These are phyloP conservation scores for Emydura subglobosa DNA, from an alignment of 2,113 vertebrate genomes.

Conservation along the genomic window DNA sequence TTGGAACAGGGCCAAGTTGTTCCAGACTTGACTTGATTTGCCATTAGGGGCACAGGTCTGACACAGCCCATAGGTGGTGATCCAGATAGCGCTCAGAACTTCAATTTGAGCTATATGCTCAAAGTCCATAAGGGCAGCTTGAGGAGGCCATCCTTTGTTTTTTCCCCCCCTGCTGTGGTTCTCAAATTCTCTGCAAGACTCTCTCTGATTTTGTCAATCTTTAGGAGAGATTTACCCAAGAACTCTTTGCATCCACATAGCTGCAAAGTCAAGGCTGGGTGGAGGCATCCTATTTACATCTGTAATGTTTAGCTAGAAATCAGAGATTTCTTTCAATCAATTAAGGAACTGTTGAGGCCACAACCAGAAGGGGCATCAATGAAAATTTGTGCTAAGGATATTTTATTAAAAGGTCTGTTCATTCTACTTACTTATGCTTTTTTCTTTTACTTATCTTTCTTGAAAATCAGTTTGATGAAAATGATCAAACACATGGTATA, in stretches of 20 bases:
- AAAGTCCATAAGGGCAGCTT: not conserved
- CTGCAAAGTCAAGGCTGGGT: not conserved
- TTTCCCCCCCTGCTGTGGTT: not conserved
- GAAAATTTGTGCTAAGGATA: not conserved
- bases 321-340: not conserved
- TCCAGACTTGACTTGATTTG: not conserved
- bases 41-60: not conserved
- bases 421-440: not conserved
- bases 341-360: not conserved
- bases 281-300: not conserved
- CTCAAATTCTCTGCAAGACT: not conserved
- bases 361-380: conserved; percentile 16
- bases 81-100: not conserved
- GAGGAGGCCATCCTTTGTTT: not conserved
- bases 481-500: not conserved
- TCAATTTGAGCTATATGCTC: not conserved
- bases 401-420: conserved; percentile 32
- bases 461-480: conserved; percentile 45
- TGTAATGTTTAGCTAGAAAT: not conserved
- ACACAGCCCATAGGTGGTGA: not conserved
- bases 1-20: not conserved
- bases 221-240: not conserved
- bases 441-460: conserved; percentile 9
- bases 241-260: not conserved
- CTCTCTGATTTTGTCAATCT: not conserved